Base-by-base conservation (phyloP, 2,888 invertebrate species). In the Lomographa bimaculata region DNA sequence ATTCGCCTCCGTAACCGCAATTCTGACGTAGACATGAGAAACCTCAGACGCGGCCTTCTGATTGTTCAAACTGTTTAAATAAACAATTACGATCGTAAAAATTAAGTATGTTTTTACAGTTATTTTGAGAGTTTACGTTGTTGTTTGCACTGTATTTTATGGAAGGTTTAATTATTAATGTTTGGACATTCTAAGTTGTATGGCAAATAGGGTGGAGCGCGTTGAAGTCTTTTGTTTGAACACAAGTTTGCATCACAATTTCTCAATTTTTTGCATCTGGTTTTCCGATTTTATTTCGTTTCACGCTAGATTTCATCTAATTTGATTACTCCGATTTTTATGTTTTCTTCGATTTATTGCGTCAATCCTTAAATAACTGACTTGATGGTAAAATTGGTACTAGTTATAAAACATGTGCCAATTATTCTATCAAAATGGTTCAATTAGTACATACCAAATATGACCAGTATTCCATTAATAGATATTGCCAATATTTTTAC, bases 1-100 rank as follows among this genome's bases (percentile, higher is more conserved):
- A 86, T 83, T 87, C 80, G 80, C 82, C 82, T 80, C 81, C 78
- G 74, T 74, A 73, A 70, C 26, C 70, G 70, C 68, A 69, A 64
- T 68, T 61, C 55, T 70, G 72, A 69, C 71, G 69, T 68, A 81
- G 86, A 71, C 60, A 56, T 77, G 65, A 53, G 67, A 76, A 77
- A 60, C 64, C 57, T 68, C 59, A 85, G 85, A 87, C 52, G 50
- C 54, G 80, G 67, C 78, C 59, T 60, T 57, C 51, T 39, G 25
- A 14, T 46, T 39, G 24, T 20, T 35, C 29, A 25, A 40, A 41
- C 11, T 47, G 45, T 47, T 54, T 57, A 40, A 51, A 46, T 45
- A 57, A 56, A 56, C 40, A 50, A 50, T 29, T 20, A 25, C 24
- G 12, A 28, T 50, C 30, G 9, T 42, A 43, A 36, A 40, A 36